These are phyloP conservation scores for Drosophila kambysellisi DNA, from an alignment of 2,888 invertebrate genomes.

Conservation along the genomic window DNA sequence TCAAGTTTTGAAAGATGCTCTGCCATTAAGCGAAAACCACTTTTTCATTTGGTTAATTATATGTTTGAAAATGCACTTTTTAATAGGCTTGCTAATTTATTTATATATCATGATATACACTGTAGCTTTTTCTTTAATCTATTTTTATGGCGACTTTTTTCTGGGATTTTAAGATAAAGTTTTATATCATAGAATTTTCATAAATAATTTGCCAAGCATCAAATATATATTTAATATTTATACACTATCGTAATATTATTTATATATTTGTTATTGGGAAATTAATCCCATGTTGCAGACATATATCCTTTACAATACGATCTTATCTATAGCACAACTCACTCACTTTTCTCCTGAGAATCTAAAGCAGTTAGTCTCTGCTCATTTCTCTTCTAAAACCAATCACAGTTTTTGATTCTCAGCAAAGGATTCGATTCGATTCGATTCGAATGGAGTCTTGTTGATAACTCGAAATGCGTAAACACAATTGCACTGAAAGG, in stretches of 20 bases:
- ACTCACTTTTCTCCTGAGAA: not conserved
- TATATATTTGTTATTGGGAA: not conserved
- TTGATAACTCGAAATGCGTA: constrained; percentile 3
- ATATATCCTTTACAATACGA: not conserved
- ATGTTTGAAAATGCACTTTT: not conserved
- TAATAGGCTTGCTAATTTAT: not conserved
- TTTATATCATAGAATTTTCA: not conserved
- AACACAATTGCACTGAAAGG: constrained; percentile 10
- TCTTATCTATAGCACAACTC: not conserved
- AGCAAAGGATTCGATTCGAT: not conserved
- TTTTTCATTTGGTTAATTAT: not conserved
- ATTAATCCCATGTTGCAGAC: not conserved
- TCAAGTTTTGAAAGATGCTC: constrained; percentile 4
- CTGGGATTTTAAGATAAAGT: not conserved
- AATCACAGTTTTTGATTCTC: not conserved
- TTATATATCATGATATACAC: not conserved
- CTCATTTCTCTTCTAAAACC: not conserved
- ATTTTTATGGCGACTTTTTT: not conserved
- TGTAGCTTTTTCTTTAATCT: too few relatives aligned
- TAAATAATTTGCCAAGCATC: too few relatives aligned
- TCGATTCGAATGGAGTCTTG: not conserved
- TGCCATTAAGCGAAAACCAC: constrained; percentile 13
- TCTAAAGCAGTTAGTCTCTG: not conserved
- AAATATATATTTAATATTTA: too few relatives aligned
- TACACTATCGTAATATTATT: not conserved